These are phyloP conservation scores for Monochamus alternatus DNA, from an alignment of 2,888 invertebrate species.

Conservation along the genomic window DNA sequence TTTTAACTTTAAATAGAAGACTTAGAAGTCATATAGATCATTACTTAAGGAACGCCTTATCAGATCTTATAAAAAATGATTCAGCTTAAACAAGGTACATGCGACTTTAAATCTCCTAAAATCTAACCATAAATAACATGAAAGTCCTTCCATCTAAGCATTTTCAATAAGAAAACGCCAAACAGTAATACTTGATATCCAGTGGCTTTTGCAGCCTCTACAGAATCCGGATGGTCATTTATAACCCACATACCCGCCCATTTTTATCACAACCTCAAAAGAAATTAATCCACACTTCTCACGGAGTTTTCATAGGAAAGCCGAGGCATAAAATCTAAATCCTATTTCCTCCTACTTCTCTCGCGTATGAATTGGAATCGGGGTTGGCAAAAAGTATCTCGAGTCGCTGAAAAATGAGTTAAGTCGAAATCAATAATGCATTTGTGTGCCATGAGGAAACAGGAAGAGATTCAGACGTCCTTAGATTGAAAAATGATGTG, in stretches of 20 bases:
- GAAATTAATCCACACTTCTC: too few relatives aligned
- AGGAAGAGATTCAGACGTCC: slow-evolving; percentile 21
- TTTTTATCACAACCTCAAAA: too few relatives aligned
- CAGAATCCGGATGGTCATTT: background rate
- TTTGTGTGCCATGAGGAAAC: slow-evolving; percentile 24
- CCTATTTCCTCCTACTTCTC: background rate
- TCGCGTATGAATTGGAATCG: background rate
- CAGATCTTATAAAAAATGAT: too few relatives aligned
- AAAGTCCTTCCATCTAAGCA: too few relatives aligned
- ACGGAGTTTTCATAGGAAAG: too few relatives aligned
- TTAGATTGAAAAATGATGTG: slow-evolving; percentile 32
- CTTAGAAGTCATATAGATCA: too few relatives aligned
- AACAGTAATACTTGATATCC: background rate
- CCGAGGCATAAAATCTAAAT: background rate
- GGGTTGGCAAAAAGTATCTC: slow-evolving; percentile 6
- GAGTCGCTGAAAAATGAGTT: slow-evolving; percentile 25
- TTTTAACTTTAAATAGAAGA: too few relatives aligned
- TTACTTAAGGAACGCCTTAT: too few relatives aligned
- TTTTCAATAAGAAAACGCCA: background rate
- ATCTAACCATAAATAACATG: too few relatives aligned
- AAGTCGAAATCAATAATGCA: slow-evolving; percentile 29
- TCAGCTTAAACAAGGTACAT: too few relatives aligned
- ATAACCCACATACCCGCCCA: background rate
- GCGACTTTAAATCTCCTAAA: too few relatives aligned
- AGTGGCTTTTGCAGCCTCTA: background rate